These are phyloP conservation scores for Notolabrus celidotus DNA, from an alignment of 2,797 vertebrate genomes.

Conservation along the genomic window DNA sequence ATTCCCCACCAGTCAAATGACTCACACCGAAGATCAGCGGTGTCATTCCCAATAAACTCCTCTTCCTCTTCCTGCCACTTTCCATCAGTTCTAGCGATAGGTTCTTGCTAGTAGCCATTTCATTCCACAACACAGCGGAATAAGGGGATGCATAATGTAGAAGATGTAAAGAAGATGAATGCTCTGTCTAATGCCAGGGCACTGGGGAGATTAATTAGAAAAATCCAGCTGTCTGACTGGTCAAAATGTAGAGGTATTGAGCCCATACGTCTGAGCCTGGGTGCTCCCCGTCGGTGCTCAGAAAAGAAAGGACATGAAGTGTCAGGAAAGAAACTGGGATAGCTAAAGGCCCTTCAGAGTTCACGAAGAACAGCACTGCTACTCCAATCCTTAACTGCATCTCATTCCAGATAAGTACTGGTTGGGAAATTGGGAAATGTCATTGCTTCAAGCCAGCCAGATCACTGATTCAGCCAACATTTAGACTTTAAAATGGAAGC, in stretches of 20 bases:
- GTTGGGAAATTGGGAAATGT: not conserved
- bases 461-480: not conserved
- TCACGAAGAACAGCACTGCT: constrained; percentile 3
- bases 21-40: constrained; percentile 83
- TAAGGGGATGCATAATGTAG: constrained; percentile 82
- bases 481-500: not conserved
- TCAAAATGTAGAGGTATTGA: constrained; percentile 57
- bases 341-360: constrained; percentile 23
- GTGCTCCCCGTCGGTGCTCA: constrained; percentile 37
- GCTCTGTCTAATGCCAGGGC: constrained; percentile 71
- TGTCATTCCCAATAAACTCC: constrained; percentile 84
- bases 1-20: constrained; percentile 80
- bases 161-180: constrained; percentile 82
- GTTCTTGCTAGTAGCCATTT: constrained; percentile 80
- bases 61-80: constrained; percentile 81
- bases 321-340: not conserved
- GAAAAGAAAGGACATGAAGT: constrained; percentile 6
- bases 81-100: constrained; percentile 78
- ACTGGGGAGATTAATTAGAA: constrained; percentile 78
- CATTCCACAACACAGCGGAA: constrained; percentile 78
- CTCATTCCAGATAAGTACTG: constrained; percentile 1
- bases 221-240: constrained; percentile 62
- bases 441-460: not conserved
- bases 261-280: constrained; percentile 44
- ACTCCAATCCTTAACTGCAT: not conserved